A percentile compares a stretch with the other conserved stretches of the same genome.
Conservation (phyloP, 2,113 vertebrate genomes). For the Melanocharis versteri region DNA sequence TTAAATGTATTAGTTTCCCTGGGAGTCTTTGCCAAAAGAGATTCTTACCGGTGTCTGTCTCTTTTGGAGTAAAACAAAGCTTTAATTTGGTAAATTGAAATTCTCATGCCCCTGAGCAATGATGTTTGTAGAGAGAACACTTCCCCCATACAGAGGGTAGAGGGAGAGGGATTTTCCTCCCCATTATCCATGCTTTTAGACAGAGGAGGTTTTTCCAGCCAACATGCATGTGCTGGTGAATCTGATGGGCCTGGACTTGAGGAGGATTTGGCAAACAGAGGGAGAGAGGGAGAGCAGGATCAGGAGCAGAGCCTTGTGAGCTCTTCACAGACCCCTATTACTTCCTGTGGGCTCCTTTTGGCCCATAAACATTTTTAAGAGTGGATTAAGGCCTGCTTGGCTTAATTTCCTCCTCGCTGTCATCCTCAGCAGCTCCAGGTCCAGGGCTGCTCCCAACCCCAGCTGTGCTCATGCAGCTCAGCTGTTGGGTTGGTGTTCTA, state of each 20-base stretch:
- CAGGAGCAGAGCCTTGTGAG: neutral
- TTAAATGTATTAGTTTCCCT: neutral
- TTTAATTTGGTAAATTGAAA: neutral
- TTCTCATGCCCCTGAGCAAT: neutral
- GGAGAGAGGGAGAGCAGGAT: neutral
- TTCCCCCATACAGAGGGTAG: neutral
- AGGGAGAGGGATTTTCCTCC: neutral
- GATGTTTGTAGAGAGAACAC: neutral
- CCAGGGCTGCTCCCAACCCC: neutral
- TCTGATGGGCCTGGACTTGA: neutral
- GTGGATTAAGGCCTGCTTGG: neutral
- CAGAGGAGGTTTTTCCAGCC: neutral
- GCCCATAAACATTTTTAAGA: neutral
- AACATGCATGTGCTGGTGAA: neutral
- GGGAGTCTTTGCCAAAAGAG: neutral
- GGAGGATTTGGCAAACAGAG: neutral
- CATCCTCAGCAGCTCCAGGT: neutral
- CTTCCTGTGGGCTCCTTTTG: neutral
- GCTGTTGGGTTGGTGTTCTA: neutral
- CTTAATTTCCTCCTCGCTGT: neutral
- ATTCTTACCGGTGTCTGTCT: neutral
- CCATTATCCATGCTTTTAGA: neutral
- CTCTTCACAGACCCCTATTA: neutral
- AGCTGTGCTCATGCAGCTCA: accelerated
- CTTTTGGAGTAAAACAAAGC: neutral